Percentiles rank a stretch among this genome's conserved stretches.
Evolutionary conservation across 92 coral and sea anemone genomes (phyloP).

Genomic region (Montipora capitata): DNA sequence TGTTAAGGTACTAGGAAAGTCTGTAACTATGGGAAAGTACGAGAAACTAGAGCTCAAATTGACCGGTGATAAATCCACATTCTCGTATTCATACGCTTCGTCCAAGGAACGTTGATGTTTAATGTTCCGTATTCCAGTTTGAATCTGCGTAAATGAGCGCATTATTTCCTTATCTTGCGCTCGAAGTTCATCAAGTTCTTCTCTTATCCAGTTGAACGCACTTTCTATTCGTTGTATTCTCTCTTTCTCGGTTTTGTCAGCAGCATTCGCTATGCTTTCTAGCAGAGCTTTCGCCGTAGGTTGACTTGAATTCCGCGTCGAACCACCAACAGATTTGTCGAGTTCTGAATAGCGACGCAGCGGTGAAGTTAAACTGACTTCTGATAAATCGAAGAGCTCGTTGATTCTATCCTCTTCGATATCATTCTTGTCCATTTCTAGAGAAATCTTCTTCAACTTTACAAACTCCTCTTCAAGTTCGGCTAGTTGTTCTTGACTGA

Average conservation of each 20-base stretch:
- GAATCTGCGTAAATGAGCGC: conserved; percentile 90
- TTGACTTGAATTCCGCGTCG: conserved; percentile 2
- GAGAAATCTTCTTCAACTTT: conserved; percentile 45
- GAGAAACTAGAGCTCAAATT: conserved; percentile 46
- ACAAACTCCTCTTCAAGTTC: conserved; percentile 34
- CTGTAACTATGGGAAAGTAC: conserved; percentile 38
- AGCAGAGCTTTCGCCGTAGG: conserved; percentile 76
- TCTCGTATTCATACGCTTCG: conserved; percentile 31
- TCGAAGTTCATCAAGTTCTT: conserved; percentile 86
- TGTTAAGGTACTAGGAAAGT: conserved; percentile 15
- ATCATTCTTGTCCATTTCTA: conserved; percentile 41
- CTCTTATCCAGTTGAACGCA: conserved; percentile 90
- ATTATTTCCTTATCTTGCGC: conserved; percentile 94
- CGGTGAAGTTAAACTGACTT: conserved; percentile 11
- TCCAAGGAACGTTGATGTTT: conserved; percentile 75
- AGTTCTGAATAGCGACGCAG: conserved; percentile 33
- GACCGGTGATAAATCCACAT: conserved; percentile 1
- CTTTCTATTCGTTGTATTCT: conserved; percentile 81
- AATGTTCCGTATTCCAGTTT: conserved; percentile 92
- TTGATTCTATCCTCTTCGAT: conserved; percentile 9
- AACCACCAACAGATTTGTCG: background rate
- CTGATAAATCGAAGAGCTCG: conserved; percentile 1
- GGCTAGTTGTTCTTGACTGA: conserved; percentile 30
- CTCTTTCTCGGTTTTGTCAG: conserved; percentile 79
- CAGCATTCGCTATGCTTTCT: conserved; percentile 66